These are phyloP conservation scores for Spinus pinus DNA, from an alignment of 2,797 vertebrate genomes.

Conservation along the genomic window DNA sequence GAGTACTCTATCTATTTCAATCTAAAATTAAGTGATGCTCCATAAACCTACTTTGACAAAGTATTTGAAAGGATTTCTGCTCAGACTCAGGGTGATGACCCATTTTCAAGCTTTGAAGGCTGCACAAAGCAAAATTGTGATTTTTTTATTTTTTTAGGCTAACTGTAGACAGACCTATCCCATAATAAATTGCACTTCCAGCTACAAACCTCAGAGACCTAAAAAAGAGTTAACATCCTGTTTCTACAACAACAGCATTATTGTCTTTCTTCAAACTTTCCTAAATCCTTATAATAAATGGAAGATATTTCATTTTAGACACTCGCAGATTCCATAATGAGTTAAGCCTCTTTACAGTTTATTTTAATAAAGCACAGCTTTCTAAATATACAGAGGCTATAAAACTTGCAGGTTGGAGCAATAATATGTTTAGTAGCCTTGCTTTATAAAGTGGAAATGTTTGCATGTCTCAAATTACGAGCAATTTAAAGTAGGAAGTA, in stretches of 20 bases:
- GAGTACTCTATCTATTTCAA: background rate
- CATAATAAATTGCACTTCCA: background rate
- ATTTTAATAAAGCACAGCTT: constrained; percentile 81
- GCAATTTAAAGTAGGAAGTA: constrained; percentile 80
- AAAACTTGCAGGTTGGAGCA: constrained; percentile 80
- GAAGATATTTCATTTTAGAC: constrained; percentile 75
- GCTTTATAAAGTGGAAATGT: constrained; percentile 83
- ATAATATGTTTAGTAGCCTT: constrained; percentile 79
- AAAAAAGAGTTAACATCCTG: background rate
- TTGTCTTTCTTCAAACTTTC: constrained; percentile 8
- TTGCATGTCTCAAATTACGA: constrained; percentile 82
- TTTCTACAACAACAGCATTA: background rate
- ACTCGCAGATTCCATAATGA: constrained; percentile 75
- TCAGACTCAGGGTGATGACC: background rate
- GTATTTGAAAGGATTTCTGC: background rate
- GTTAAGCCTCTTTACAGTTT: constrained; percentile 79
- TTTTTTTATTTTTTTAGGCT: background rate
- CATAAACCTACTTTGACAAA: background rate
- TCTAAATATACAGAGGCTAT: constrained; percentile 74
- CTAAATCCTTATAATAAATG: constrained; percentile 62
- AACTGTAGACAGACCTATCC: background rate
- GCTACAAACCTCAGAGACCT: background rate
- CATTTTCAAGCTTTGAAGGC: background rate
- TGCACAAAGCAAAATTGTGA: rapidly evolving
- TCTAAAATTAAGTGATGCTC: background rate